Base-by-base conservation (phyloP, 1,140 invertebrate genomes). In the Zaprionus gabonicus region DNA sequence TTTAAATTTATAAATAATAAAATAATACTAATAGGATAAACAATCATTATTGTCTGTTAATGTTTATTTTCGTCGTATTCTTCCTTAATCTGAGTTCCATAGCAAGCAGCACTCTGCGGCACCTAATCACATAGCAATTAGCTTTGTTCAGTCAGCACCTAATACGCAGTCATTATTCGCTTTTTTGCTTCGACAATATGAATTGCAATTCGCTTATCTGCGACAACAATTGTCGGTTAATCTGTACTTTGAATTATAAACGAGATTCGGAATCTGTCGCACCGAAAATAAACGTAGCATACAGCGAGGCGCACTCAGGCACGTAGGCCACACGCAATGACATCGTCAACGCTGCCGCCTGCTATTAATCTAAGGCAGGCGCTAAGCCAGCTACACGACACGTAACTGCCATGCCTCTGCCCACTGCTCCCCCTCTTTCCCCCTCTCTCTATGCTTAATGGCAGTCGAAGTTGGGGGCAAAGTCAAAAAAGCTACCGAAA, bases 311-410 rank as follows among this genome's bases (percentile, higher is more conserved):
- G 66, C 78, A 78, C 81, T 81, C 59, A 71, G 77, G 73, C 81
- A 84, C 81, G 81, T 84, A 51, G 55, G 25, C 63, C 62, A 72
- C 57, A 70, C 73, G 71, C 68, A 80, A 84, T 62, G 73, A 41
- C 74, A 70, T 49, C 60, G 59, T 77, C 67, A 66, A 31, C 46
- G 36, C 38, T 56, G 55, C 27, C 62, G 71, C 59, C 79, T 75
- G 80, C 80, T 76, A 85, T 85, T 81, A 81, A 84, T 85, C 78
- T 78, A 36, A 78, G 78, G 53, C 69, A 60, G 62, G 58, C 46
- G 63, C 25, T 62, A 44, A 71, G 75, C 58, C 31, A 58, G 72
- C 67, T 53, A 51, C 80, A 53, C 6, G 60, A 59, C 80, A 80
- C 72, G 64, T 70, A 77, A 64, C 36, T 60, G 57, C 68, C 58